Base-by-base conservation (phyloP, 2,888 invertebrate species). In the Chromoteleia sp. region DNA sequence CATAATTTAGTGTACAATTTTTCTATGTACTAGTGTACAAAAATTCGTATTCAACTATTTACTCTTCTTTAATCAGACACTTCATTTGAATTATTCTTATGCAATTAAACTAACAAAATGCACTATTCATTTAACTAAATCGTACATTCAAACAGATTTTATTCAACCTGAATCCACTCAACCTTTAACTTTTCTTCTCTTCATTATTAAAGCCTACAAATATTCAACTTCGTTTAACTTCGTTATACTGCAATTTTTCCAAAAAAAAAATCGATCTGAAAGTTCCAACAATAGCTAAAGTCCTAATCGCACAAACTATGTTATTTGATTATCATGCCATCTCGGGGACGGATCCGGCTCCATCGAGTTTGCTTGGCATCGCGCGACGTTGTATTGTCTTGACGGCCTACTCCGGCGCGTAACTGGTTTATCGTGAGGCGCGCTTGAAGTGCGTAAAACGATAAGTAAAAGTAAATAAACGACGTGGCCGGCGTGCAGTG, bases 381-480 rank as follows among this genome's bases (percentile, higher is more conserved):
- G 73, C 52, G 73, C 63, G 68, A 36, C 61, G 50, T 54, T 30
- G 52, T 14, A 54, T 61, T 68, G 61, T 68, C 68, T 74, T 68
- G 71, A 54, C 58, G 54, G 65, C 59, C 67, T 50, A 54, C 25
- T 61, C 67, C 21, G 21, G 52, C 68, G 80, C 73, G 75, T 81
- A 81, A 76, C 73, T 77, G 81, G 81, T 77, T 73, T 74, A 81
- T 81, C 73, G 81, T 30, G 56, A 45, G 45, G 58, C 63, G 67
- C 68, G 74, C 80, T 74, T 74, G 58, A 77, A 77, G 61, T 81
- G 81, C 63, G 81, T 81, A 81, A 81, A 81, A 81, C 81, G 81
- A 81, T 81, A 77, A 81, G 81, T 74, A 81, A 81, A 73, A 77
- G 81, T 77, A 81, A 83, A 79, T 79, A 81, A 81, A 75, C 79